phyloP scores from a whole-genome alignment of 2,797 vertebrate genomes.

The Gallinago stenura region DNA sequence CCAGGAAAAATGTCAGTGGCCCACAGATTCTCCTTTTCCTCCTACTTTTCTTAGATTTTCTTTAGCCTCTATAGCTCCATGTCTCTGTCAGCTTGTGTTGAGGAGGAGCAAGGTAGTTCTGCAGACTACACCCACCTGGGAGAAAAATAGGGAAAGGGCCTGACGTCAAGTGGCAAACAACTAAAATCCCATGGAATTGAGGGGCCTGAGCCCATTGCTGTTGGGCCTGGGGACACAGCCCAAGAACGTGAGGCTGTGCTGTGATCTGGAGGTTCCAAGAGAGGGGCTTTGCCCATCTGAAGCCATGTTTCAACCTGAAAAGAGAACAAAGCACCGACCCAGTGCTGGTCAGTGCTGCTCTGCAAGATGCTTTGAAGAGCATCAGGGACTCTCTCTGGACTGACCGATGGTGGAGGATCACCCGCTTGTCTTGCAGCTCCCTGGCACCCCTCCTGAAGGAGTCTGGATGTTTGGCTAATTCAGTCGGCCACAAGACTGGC shows the following conservation, averaged over 20 bases:
- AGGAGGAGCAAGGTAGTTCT: neutral
- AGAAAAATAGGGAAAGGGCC: neutral
- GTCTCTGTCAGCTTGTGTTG: neutral
- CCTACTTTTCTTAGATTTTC: neutral
- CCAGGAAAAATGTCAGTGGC: neutral
- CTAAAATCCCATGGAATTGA: neutral
- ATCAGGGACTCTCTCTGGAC: neutral
- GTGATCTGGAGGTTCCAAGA: neutral
- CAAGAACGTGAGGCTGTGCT: neutral
- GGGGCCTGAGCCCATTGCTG: neutral
- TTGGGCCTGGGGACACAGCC: neutral
- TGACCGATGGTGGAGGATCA: neutral
- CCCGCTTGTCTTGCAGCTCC: neutral
- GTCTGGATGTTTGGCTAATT: neutral
- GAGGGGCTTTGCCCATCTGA: neutral
- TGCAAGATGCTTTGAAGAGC: neutral
- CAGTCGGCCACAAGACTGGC: fast-evolving
- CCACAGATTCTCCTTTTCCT: neutral
- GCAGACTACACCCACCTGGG: neutral
- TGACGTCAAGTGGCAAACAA: neutral
- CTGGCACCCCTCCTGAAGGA: neutral
- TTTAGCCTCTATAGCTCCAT: neutral
- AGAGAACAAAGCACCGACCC: neutral
- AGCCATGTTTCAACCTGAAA: neutral
- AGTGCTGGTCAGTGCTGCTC: neutral